These are phyloP conservation scores for Sinocyclocheilus anophthalmus DNA, from an alignment of 2,113 vertebrate genomes.

Conservation along the genomic window DNA sequence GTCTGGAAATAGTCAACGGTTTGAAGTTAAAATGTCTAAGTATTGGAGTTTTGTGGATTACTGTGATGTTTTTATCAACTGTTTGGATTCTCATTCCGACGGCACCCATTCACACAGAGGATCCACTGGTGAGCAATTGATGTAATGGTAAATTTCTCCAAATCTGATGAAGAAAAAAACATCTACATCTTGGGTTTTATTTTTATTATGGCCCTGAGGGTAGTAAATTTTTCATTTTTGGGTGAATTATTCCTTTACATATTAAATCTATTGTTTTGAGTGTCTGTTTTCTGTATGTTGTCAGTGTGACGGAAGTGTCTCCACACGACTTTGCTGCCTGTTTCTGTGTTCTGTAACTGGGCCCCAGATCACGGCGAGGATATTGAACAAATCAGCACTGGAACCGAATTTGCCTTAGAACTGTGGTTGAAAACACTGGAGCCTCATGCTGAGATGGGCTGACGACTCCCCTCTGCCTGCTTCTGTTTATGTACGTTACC, in stretches of 20 bases:
- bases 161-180: too few species aligned
- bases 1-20: too few species aligned
- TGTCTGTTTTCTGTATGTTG: not conserved
- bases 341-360: constrained; percentile 59
- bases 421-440: constrained; percentile 74
- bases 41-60: too few species aligned
- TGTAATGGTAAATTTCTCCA: too few species aligned
- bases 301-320: constrained; percentile 72
- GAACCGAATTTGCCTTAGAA: constrained; percentile 82
- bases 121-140: too few species aligned
- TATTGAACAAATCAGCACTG: constrained; percentile 80
- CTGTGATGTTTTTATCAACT: too few species aligned
- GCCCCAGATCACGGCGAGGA: constrained; percentile 65
- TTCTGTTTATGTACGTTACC: not conserved
- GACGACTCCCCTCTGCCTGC: not conserved
- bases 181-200: too few species aligned
- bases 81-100: too few species aligned
- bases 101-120: too few species aligned
- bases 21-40: too few species aligned
- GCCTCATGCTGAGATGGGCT: constrained; percentile 25
- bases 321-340: constrained; percentile 49
- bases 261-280: not conserved
- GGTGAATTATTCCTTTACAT: not conserved
- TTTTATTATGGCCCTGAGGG: too few species aligned
- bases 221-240: too few species aligned